Evolutionary conservation across 1,140 invertebrate species (phyloP), one percentile per base, ranked within the genome.

Genomic region (Oscheius sp.): DNA sequence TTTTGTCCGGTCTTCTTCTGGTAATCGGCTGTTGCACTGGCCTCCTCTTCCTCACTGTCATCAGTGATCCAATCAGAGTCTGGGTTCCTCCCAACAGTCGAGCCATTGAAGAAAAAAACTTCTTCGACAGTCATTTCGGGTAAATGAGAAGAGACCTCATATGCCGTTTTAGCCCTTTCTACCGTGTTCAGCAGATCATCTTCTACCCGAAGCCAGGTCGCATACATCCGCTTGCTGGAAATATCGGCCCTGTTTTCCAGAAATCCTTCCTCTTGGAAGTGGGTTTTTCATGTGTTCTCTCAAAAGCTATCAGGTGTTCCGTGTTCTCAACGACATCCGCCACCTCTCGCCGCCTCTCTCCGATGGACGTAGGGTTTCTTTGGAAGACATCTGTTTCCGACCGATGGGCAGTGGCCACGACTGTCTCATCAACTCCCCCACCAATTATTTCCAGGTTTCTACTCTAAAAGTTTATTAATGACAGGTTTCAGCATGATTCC

Each of bases 1-100:
- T 63, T 34, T 7, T 34, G 15, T 32, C 36, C 31, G 61, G 26
- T 7, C 15, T 63, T 32, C 26, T 63, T 26, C 18, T 63, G 32
- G 61, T n/a, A 7, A 34, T 63, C 10, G 35, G 31, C 49, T 63
- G 61, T 32, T 32, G 61, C 26, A 36, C 32, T 13, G 61, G 61
- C 4, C 15, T 63, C 20, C 32, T 63, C 26, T 63, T 63, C 61
- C 10, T 63, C 28, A 1, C 10, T 0, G 32, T 63, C 15, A 63
- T 91, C 2, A 97, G 93, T 0, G 91, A 99, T 88, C 96, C 96
- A 0, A 94, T 99, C 0, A 90, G 97, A 85, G 86, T 99, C 28
- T 99, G 97, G 97, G 94, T 95, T 0, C 90, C 94, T 0, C 91
- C 94, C 0, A 86, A 87, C 35, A 95, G 92, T 1, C 88, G 90